These are phyloP conservation scores for Aythya baeri DNA, from an alignment of 2,113 vertebrate species.

Conservation along the genomic window DNA sequence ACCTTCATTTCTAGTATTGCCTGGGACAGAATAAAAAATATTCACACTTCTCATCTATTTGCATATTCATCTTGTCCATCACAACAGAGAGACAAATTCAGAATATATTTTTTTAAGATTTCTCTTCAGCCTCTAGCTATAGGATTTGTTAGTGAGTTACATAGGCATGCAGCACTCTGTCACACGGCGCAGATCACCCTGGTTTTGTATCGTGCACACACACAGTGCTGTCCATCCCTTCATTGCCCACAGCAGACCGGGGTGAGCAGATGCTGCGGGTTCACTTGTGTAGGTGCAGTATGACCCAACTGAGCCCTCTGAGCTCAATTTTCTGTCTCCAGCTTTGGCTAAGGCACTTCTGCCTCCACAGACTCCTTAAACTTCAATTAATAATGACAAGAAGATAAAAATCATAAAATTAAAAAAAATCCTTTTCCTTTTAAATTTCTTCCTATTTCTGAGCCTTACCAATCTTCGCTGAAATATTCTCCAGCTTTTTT, in stretches of 20 bases:
- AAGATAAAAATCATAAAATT: neutral
- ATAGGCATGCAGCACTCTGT: neutral
- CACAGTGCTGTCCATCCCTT: neutral
- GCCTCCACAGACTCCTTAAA: neutral
- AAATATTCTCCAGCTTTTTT: neutral
- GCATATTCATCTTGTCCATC: slow-evolving; percentile 31
- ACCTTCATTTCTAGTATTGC: neutral
- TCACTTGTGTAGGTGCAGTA: too few relatives aligned
- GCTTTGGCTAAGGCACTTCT: neutral
- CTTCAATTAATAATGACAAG: neutral
- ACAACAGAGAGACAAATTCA: slow-evolving; percentile 39
- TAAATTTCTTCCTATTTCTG: neutral
- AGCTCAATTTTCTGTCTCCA: neutral
- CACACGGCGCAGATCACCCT: neutral
- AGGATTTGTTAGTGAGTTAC: neutral
- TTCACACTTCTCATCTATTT: slow-evolving; percentile 11
- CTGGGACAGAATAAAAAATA: slow-evolving; percentile 3
- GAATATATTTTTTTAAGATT: neutral
- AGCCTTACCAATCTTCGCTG: neutral
- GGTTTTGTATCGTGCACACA: neutral
- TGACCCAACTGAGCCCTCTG: accelerated
- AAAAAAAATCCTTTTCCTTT: neutral
- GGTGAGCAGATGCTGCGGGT: accelerated
- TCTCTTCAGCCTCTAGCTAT: neutral
- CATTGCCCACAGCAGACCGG: accelerated